Evolutionary conservation across 2,113 vertebrate species (phyloP).

Genomic region (Pontoporia blainvillei): DNA sequence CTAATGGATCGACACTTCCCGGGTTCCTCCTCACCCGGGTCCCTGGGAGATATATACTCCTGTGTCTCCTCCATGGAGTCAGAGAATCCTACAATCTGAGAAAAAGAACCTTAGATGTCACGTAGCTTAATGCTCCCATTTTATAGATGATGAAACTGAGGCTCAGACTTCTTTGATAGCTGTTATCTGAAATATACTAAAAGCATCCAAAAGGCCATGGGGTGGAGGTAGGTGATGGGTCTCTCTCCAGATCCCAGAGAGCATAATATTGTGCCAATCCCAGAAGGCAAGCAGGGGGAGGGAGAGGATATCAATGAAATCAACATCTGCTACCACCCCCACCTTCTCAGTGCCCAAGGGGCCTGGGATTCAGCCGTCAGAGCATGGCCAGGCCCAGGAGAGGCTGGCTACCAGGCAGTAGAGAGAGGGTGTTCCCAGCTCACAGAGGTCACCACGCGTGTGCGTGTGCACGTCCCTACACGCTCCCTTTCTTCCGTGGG

Average conservation of each 20-base stretch:
- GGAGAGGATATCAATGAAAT: neutral
- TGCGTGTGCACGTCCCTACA: neutral
- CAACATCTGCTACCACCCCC: neutral
- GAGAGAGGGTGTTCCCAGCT: slow-evolving; percentile 16
- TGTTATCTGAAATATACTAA: neutral
- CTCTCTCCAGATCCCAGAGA: neutral
- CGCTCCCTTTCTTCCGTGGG: neutral
- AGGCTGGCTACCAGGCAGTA: neutral
- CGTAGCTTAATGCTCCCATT: neutral
- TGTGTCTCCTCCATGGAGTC: neutral
- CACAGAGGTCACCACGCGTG: neutral
- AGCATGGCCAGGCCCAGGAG: neutral
- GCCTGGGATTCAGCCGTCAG: neutral
- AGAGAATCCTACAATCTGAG: neutral
- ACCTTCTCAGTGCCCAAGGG: neutral
- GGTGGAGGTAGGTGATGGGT: neutral
- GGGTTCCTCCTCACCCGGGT: neutral
- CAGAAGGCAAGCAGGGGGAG: neutral
- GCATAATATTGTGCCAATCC: neutral
- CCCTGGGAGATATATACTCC: neutral
- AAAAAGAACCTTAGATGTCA: neutral
- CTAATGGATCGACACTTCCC: neutral
- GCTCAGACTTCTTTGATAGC: neutral
- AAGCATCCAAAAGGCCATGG: neutral
- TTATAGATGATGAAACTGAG: slow-evolving; percentile 11